Evolutionary conservation across 2,113 vertebrate species (phyloP), one percentile per base, ranked within the genome.

Genomic region (Copsychus sechellarum): DNA sequence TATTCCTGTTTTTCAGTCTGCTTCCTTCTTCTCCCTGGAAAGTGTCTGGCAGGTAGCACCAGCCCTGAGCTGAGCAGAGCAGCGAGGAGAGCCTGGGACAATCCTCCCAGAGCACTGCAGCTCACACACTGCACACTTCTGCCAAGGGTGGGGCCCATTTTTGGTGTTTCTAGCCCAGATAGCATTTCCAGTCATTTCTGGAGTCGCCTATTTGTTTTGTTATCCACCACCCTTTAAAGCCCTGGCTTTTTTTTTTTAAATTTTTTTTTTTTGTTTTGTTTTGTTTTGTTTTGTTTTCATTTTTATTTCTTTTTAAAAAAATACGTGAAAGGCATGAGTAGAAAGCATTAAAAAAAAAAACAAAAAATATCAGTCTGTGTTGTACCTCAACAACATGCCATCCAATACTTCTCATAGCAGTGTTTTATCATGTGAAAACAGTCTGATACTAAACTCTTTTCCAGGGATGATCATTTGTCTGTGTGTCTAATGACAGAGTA

Each of bases 131-230:
- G 20, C 9, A 33, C 34, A 1, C 62, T 94, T 36, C 53, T 71
- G 88, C 88, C 92, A 96, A 97, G 94, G 96, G 95, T 93, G 93
- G 82, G 60, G 56, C 34, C 53, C 82, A 14, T 12, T 90, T 88
- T 64, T 74, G 58, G 60, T 96, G 76, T 86, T 91, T 84, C 64
- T 88, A 86, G 90, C 90, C 74, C 88, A 93, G 88, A 86, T 92
- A 93, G 42, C 12, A 91, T 91, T 96, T 95, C 84, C 84, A 91
- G 86, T 54, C 28, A 65, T 93, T 91, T 85, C 48, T 95, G 42
- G 58, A 94, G 56, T 89, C 0, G 2, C 67, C 47, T 95, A 50
- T 93, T 95, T 96, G 66, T 96, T 96, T 96, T 93, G 61, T 62
- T 96, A 92, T 90, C 51, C 54, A 9, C 0, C 17, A 94, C 64